Percentiles rank a stretch among this genome's conserved stretches.
Evolutionary conservation across 2,797 vertebrate species (phyloP).

Genomic region (Gallirallus australis): DNA sequence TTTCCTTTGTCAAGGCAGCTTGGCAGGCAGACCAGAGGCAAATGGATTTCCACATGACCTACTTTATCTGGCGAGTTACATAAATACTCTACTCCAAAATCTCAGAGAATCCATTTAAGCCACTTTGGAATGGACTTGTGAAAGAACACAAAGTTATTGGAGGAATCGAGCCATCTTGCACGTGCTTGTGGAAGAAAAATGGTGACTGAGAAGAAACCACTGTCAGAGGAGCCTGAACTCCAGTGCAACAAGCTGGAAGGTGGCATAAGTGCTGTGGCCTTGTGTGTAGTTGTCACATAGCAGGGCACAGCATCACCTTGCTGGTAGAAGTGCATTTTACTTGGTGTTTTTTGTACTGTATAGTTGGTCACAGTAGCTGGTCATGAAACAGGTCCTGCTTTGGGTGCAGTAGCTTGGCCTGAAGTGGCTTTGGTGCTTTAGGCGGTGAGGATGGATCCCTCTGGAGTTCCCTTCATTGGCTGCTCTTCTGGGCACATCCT

Average conservation of each 20-base stretch:
- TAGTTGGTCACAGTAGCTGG: accelerated
- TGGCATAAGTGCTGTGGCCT: accelerated
- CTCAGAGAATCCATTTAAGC: neutral
- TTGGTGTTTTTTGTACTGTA: neutral
- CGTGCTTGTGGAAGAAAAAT: neutral
- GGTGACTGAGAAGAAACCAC: neutral
- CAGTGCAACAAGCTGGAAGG: neutral
- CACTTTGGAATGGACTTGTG: neutral
- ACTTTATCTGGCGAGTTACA: slow-evolving; percentile 1
- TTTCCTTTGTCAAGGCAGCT: neutral
- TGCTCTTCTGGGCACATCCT: neutral
- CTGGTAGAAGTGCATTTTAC: accelerated
- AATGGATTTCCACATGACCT: slow-evolving; percentile 45
- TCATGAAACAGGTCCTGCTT: neutral
- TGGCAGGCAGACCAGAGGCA: slow-evolving; percentile 22
- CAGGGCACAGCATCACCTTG: neutral
- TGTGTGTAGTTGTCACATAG: accelerated
- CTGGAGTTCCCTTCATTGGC: neutral
- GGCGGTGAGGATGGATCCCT: neutral
- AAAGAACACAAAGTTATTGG: neutral
- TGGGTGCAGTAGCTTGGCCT: neutral
- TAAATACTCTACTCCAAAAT: neutral
- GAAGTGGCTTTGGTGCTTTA: accelerated
- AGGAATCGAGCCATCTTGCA: neutral
- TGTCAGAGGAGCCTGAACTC: neutral